Percentiles rank a stretch among this genome's conserved stretches.
These are phyloP conservation scores for Sinodicranocentrus sp. DNA, from an alignment of 2,888 invertebrate species.

Conservation along the genomic window DNA sequence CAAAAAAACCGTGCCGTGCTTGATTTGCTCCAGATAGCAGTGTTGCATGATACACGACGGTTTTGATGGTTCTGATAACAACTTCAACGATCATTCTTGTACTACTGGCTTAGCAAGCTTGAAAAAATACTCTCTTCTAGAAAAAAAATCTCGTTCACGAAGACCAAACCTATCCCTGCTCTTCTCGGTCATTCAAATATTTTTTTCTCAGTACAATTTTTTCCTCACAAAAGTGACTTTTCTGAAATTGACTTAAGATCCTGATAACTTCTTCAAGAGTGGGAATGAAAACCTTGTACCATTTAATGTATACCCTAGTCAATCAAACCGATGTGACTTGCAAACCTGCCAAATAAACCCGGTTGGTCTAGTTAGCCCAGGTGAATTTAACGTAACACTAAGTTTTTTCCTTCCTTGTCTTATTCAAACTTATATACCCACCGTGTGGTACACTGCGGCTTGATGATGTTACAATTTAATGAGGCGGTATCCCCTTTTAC, in stretches of 20 bases:
- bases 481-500: slow-evolving; percentile 35
- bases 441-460: no score
- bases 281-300: no score
- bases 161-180: not conserved
- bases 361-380: slow-evolving; percentile 39
- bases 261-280: no score
- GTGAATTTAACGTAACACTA: not conserved
- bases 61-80: not conserved
- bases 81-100: not conserved
- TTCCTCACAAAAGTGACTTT: slow-evolving; percentile 11
- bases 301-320: no score
- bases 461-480: slow-evolving; percentile 37
- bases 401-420: not conserved
- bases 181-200: slow-evolving; percentile 8
- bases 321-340: no score
- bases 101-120: slow-evolving; percentile 31
- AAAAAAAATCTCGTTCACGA: slow-evolving; percentile 24
- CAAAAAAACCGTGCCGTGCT: slow-evolving; percentile 27
- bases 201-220: slow-evolving; percentile 2
- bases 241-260: not conserved
- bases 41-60: slow-evolving; percentile 13
- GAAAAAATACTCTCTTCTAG: not conserved
- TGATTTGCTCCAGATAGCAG: slow-evolving; percentile 46
- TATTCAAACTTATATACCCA: not conserved
- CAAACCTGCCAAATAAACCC: slow-evolving; percentile 28